Percentiles rank a stretch among this genome's conserved stretches.
phyloP scores from a whole-genome alignment of 2,888 invertebrate species.

The Camponotus fellah region DNA sequence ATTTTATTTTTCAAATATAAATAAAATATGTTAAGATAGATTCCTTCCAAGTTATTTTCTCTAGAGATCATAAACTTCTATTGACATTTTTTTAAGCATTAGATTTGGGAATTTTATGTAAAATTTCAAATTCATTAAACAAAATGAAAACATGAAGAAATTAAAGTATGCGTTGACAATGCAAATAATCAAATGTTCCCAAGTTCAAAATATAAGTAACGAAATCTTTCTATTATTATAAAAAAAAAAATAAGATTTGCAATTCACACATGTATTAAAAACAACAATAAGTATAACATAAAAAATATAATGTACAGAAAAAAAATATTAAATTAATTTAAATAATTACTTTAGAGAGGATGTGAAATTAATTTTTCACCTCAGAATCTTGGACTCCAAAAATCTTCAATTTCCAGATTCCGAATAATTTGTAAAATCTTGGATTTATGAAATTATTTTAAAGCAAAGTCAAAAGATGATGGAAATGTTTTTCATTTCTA shows the following conservation, averaged over 20 bases:
- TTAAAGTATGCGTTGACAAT: conserved; percentile 21
- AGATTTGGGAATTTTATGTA: not conserved
- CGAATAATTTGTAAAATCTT: not conserved
- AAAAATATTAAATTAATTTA: conserved; percentile 1
- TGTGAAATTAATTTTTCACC: not conserved
- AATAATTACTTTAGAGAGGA: not conserved
- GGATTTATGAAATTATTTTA: not conserved
- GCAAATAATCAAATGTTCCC: conserved; percentile 1
- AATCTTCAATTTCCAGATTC: conserved; percentile 19
- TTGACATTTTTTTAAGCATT: not conserved
- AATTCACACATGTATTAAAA: not conserved
- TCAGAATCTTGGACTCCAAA: conserved; percentile 9
- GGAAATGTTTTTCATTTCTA: not conserved
- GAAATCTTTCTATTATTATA: not conserved
- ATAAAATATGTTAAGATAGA: not conserved
- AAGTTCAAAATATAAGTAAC: conserved; percentile 20
- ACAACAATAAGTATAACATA: not conserved
- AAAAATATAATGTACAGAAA: not conserved
- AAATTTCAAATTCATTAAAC: not conserved
- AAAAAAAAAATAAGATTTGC: not conserved
- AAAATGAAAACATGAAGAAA: not conserved
- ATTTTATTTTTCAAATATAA: not conserved
- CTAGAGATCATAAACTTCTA: not conserved
- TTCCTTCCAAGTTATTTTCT: not conserved
- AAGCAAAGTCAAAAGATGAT: not conserved